Base-by-base conservation (phyloP, 2,888 invertebrate species). In the Prosapia bicincta region DNA sequence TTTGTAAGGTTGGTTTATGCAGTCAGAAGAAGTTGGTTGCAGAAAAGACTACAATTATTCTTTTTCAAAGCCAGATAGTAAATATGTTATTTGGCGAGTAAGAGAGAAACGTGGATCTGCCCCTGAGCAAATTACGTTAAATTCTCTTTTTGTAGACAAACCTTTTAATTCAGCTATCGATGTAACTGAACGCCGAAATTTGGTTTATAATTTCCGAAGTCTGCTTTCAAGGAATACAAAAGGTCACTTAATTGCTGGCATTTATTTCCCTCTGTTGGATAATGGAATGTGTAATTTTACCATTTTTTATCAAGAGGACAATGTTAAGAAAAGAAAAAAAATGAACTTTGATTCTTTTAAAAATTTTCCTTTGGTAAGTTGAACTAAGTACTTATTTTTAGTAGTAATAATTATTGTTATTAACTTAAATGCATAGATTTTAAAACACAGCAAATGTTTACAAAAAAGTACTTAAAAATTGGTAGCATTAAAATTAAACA, bases 31-130 rank as follows among this genome's bases (percentile, higher is more conserved):
- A 83, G 86, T 89, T 69, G 90, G 90, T 81, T 89, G 92, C 83
- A 90, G 90, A 82, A 94, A 94, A 83, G 94, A 95, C 83, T 96
- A 95, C 87, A 92, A 92, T 84, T 97, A 96, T 84, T 89, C 89
- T 80, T 88, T 92, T 83, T 83, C 88, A 28, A 86, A 89, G 80
- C 9, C 6, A 20, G 93, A 93, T 85, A 86, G 85, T 76, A 90
- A 91, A 84, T 96, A 95, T 83, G 90, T 97, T 77, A 91, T 94
- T 83, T 97, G 97, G 97, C 90, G 91, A 81, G 94, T 94, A 83
- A 88, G 90, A 76, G 93, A 94, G 83, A 93, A 91, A 77, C 87
- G 91, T 75, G 90, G 88, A 5, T 89, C 87, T 85, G 82, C 85
- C 86, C 80, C 81, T 78, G 69, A 84, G 85, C 82, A 90, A 90